These are phyloP conservation scores for Ophraella communa DNA, from an alignment of 2,888 invertebrate genomes.

Conservation along the genomic window DNA sequence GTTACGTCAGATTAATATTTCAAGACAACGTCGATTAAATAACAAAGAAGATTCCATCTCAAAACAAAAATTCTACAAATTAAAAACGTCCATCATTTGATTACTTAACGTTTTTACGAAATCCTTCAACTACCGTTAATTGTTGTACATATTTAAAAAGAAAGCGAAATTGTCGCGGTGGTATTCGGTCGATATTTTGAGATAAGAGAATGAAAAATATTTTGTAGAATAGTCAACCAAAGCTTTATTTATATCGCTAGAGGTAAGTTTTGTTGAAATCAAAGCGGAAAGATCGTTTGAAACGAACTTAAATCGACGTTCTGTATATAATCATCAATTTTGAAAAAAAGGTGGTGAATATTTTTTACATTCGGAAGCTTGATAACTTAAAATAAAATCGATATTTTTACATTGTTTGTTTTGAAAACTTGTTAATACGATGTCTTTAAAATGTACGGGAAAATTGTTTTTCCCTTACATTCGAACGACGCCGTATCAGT, in stretches of 20 bases:
- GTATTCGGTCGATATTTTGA: no score
- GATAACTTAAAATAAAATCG: conserved; percentile 1
- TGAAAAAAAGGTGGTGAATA: conserved; percentile 25
- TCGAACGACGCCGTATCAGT: background rate
- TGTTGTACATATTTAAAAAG: no score
- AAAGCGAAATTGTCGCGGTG: no score
- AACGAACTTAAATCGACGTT: no score
- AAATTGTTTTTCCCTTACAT: background rate
- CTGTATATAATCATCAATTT: conserved; percentile 7
- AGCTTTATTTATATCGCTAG: conserved; percentile 57
- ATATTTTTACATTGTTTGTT: conserved; percentile 5
- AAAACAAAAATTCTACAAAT: background rate
- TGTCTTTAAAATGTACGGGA: background rate
- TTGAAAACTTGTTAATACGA: background rate
- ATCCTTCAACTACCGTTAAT: no score
- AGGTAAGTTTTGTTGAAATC: conserved; percentile 28
- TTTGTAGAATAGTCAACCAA: conserved; percentile 51
- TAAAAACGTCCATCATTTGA: background rate
- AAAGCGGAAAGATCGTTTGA: no score
- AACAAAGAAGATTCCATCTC: background rate
- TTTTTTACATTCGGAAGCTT: conserved; percentile 36
- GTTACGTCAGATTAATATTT: conserved; percentile 95
- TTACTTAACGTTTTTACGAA: no score
- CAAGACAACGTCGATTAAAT: conserved; percentile 93
- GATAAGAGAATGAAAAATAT: conserved; percentile 29